Conservation (phyloP, 2,888 invertebrate genomes). For the Ischnura elegans region DNA sequence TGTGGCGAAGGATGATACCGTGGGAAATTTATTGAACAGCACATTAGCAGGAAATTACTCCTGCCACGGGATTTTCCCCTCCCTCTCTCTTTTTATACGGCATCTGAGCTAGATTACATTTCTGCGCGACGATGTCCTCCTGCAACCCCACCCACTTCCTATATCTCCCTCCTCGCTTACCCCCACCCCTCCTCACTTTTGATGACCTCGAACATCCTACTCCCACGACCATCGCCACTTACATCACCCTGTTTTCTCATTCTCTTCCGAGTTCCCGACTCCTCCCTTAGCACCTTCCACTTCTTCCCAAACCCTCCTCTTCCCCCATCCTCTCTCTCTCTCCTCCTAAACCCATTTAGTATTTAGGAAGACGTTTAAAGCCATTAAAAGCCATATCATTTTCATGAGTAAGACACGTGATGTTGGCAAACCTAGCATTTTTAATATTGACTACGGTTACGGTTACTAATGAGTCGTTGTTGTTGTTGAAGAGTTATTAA, state of each 20-base stretch:
- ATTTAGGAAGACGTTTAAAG: too few species aligned
- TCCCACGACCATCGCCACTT: not conserved
- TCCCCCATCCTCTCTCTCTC: not conserved
- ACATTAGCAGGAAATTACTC: constrained; percentile 51
- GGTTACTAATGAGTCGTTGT: too few species aligned
- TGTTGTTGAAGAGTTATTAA: too few species aligned
- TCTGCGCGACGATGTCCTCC: constrained; percentile 16
- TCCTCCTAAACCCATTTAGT: not conserved
- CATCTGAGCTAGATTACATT: constrained; percentile 35
- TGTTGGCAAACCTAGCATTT: too few species aligned
- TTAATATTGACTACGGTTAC: too few species aligned
- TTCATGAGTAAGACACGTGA: too few species aligned
- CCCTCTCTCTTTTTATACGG: not conserved
- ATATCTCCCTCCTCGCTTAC: not conserved
- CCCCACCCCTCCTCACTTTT: not conserved
- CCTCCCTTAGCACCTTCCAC: too few species aligned
- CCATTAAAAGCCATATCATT: too few species aligned
- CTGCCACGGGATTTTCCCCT: constrained; percentile 32
- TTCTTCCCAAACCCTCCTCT: not conserved
- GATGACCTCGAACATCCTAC: not conserved
- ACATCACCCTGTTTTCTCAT: constrained; percentile 14
- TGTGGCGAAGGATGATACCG: constrained; percentile 32
- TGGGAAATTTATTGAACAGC: constrained; percentile 46
- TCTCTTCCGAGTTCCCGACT: not conserved
- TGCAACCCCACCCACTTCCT: not conserved